Evolutionary conservation across 2,888 invertebrate species (phyloP).

Genomic region (Busseola fusca): DNA sequence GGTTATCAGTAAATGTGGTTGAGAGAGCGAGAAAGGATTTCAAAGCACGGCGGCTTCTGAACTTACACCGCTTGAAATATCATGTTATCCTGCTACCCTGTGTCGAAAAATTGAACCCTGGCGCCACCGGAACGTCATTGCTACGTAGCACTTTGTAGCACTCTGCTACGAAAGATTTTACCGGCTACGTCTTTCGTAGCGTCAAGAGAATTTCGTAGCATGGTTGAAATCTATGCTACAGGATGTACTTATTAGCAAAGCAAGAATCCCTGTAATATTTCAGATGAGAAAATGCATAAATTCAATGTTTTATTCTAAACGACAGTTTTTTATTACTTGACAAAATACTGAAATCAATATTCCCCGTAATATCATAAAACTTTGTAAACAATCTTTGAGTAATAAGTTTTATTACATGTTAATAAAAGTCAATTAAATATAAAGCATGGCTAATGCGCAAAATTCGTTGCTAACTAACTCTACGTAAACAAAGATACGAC

Average conservation of each 20-base stretch:
- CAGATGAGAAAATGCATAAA: neutral
- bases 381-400: too few relatives aligned
- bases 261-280: neutral
- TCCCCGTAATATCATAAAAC: too few relatives aligned
- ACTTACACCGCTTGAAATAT: neutral
- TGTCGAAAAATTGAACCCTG: constrained; percentile 19
- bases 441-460: too few relatives aligned
- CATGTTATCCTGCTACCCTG: constrained; percentile 24
- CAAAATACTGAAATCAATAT: neutral
- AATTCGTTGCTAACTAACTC: neutral
- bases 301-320: neutral
- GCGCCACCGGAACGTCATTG: constrained; percentile 24
- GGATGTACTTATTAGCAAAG: neutral
- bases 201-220: constrained; percentile 4
- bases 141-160: constrained; percentile 1
- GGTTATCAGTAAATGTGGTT: neutral
- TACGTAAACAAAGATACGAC: neutral
- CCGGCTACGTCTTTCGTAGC: constrained; percentile 24
- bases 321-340: neutral
- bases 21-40: constrained; percentile 18
- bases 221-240: neutral
- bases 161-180: neutral
- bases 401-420: too few relatives aligned
- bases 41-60: neutral
- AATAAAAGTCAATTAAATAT: neutral